phyloP scores from a whole-genome alignment of 1,140 invertebrate species.

The Cryptotermes secundus region DNA sequence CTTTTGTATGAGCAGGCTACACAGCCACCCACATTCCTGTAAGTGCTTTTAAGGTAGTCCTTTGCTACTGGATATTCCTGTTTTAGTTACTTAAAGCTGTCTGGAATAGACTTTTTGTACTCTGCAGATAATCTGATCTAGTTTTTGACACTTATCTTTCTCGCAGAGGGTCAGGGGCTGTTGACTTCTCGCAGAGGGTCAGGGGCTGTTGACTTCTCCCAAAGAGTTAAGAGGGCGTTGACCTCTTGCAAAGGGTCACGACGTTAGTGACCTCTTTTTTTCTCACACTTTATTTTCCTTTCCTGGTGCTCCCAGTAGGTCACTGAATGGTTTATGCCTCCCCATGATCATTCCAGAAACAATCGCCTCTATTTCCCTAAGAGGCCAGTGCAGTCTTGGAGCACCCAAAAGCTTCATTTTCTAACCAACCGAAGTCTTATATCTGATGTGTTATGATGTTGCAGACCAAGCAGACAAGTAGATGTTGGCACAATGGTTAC shows the following conservation, averaged over 20 bases:
- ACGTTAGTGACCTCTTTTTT: too few species aligned
- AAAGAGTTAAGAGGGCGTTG: too few species aligned
- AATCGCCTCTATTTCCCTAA: background rate
- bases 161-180: too few species aligned
- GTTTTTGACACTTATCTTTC: too few species aligned
- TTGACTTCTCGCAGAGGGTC: too few species aligned
- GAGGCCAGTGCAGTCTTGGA: background rate
- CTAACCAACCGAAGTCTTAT: background rate
- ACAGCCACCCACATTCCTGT: slow-evolving; percentile 57
- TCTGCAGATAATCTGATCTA: too few species aligned
- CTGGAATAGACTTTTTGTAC: too few species aligned
- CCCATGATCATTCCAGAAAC: background rate
- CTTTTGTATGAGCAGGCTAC: slow-evolving; percentile 75
- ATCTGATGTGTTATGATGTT: background rate
- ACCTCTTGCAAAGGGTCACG: too few species aligned
- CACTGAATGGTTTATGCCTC: background rate
- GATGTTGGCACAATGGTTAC: slow-evolving; percentile 56
- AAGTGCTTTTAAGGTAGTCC: slow-evolving; percentile 41
- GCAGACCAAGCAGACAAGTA: background rate
- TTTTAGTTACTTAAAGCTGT: too few species aligned
- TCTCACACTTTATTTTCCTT: background rate
- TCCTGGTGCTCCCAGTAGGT: background rate
- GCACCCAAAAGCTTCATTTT: background rate
- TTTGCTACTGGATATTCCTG: too few species aligned
- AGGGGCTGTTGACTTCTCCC: too few species aligned